These are phyloP conservation scores for Cotesia typhae DNA, from an alignment of 1,140 invertebrate genomes.

Conservation along the genomic window DNA sequence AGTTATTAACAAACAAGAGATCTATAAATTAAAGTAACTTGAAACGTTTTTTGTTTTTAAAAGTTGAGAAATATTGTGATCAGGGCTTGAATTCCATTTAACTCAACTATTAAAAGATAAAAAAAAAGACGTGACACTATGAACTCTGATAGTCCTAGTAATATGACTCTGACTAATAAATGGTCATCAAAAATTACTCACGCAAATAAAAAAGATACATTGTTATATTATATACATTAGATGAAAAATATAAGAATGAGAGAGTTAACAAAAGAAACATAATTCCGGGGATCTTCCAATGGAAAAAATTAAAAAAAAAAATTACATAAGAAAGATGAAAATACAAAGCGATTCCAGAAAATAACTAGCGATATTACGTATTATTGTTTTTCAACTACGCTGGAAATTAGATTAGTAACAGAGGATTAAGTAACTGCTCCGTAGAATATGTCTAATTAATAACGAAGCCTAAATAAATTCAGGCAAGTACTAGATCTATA, in stretches of 20 bases:
- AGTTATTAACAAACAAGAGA: neutral
- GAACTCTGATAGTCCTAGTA: neutral
- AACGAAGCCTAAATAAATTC: constrained; percentile 13
- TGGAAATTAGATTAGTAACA: constrained; percentile 50
- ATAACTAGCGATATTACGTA: constrained; percentile 53
- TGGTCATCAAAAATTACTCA: constrained; percentile 2
- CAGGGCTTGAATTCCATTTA: neutral
- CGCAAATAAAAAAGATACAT: neutral
- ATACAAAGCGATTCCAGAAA: constrained; percentile 51
- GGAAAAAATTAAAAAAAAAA: constrained; percentile 48
- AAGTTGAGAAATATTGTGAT: neutral
- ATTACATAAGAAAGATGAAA: too few species aligned
- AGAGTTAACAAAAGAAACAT: neutral
- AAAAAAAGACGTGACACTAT: neutral
- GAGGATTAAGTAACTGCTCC: neutral
- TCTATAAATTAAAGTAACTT: constrained; percentile 1
- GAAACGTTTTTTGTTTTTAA: neutral
- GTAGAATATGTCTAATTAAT: constrained; percentile 22
- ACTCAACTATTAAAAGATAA: constrained; percentile 4
- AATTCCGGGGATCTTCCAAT: constrained; percentile 54
- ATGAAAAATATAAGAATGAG: neutral
- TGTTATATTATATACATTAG: neutral
- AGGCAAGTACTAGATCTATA: constrained; percentile 8
- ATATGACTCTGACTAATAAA: constrained; percentile 11
- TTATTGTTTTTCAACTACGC: constrained; percentile 61